Conservation (phyloP, 2,113 vertebrate species). For the Cryptomyrus ogoouensis region DNA sequence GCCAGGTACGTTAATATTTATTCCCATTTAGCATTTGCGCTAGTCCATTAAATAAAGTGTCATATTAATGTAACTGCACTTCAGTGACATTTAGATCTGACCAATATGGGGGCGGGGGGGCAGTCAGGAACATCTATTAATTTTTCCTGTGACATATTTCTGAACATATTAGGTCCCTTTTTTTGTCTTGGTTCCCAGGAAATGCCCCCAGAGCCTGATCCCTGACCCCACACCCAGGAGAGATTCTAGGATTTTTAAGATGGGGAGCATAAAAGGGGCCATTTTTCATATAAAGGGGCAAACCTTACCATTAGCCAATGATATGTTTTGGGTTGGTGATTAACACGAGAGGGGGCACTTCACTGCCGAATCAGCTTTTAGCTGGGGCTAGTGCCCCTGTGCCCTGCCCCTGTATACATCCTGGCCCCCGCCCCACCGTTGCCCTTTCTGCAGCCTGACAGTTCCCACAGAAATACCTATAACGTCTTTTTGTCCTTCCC, state of each 20-base stretch:
- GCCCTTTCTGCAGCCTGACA: neutral
- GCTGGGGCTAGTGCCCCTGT: neutral
- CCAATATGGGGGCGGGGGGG: neutral
- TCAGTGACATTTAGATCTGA: neutral
- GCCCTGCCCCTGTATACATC: too few species aligned
- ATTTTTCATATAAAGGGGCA: neutral
- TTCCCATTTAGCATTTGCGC: neutral
- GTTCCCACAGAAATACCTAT: neutral
- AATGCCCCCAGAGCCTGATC: neutral
- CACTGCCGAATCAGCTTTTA: neutral
- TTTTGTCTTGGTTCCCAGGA: neutral
- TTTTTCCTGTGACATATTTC: neutral
- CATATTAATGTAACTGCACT: neutral
- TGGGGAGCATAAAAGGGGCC: neutral
- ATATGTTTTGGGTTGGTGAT: neutral
- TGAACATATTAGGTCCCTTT: neutral
- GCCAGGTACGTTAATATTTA: neutral
- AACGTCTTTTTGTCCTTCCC: neutral
- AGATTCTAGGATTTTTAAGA: neutral
- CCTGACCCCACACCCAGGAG: neutral
- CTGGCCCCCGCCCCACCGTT: neutral
- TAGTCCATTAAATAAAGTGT: conserved; percentile 1
- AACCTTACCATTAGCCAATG: neutral
- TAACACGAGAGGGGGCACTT: neutral
- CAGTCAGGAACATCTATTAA: neutral